Percentiles rank a stretch among this genome's conserved stretches.
phyloP scores from a whole-genome alignment of 2,113 vertebrate genomes.

The Condylura cristata region DNA sequence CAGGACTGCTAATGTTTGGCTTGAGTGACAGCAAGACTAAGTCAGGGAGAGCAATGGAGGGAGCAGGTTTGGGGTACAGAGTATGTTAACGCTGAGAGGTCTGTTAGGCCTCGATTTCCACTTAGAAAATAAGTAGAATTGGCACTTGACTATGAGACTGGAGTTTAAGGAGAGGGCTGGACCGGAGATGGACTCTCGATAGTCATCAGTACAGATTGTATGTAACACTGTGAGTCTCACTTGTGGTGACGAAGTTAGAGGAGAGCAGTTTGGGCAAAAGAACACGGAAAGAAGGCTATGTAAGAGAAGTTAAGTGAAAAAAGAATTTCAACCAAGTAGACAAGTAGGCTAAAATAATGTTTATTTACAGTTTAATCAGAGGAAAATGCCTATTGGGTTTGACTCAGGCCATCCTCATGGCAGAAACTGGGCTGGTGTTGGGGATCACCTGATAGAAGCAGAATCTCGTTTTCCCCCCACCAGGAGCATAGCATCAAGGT shows the following conservation, averaged over 20 bases:
- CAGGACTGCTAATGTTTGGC: not conserved
- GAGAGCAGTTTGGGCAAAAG: not conserved
- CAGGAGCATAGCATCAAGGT: slow-evolving; percentile 80
- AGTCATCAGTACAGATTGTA: not conserved
- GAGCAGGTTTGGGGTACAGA: not conserved
- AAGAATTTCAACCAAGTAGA: not conserved
- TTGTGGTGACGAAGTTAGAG: not conserved
- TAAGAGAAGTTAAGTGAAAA: not conserved
- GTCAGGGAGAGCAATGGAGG: not conserved
- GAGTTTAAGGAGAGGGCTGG: not conserved
- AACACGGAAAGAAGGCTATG: not conserved
- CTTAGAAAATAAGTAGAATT: not conserved
- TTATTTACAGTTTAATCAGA: not conserved
- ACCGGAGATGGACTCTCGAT: not conserved
- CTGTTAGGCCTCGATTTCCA: not conserved
- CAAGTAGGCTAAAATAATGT: not conserved
- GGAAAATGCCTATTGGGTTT: not conserved
- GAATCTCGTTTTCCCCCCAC: not conserved
- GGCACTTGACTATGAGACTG: not conserved
- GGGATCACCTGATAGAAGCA: not conserved
- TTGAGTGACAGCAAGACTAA: not conserved
- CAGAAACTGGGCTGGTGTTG: not conserved
- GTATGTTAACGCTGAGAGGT: not conserved
- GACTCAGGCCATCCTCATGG: not conserved
- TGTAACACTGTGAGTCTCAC: not conserved